phyloP scores from a whole-genome alignment of 2,888 invertebrate species.

The Crematogaster levior region DNA sequence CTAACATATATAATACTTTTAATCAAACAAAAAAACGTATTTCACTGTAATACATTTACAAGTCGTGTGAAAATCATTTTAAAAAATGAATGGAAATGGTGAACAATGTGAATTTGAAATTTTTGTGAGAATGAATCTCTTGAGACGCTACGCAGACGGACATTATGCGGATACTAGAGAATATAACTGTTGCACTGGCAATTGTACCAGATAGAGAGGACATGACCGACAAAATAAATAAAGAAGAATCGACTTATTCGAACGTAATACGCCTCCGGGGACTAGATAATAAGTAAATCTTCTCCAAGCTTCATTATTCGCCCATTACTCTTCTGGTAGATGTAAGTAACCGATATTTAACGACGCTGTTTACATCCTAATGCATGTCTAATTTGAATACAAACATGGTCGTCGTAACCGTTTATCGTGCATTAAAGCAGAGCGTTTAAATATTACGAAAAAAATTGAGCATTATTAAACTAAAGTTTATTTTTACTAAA shows the following conservation, averaged over 20 bases:
- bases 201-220: background rate
- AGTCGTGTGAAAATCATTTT: background rate
- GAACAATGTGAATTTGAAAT: constrained; percentile 17
- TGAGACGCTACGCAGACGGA: constrained; percentile 5
- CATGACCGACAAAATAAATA: constrained; percentile 53
- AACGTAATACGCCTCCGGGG: constrained; percentile 56
- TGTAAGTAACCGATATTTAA: constrained; percentile 74
- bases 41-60: background rate
- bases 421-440: background rate
- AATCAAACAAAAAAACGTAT: background rate
- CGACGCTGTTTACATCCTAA: constrained; percentile 73
- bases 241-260: constrained; percentile 58
- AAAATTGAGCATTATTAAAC: background rate
- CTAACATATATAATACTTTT: background rate
- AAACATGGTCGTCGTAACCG: background rate
- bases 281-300: constrained; percentile 66
- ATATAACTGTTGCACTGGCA: background rate
- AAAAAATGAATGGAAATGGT: background rate
- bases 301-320: constrained; percentile 69
- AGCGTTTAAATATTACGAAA: background rate
- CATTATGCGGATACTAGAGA: background rate
- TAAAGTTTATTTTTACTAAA: background rate
- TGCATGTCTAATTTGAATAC: constrained; percentile 68
- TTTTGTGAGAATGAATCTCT: constrained; percentile 35
- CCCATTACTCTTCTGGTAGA: constrained; percentile 70